Percentiles rank a stretch among this genome's conserved stretches.
phyloP scores from a whole-genome alignment of 2,888 invertebrate genomes.

The Drosophila engyochracea region DNA sequence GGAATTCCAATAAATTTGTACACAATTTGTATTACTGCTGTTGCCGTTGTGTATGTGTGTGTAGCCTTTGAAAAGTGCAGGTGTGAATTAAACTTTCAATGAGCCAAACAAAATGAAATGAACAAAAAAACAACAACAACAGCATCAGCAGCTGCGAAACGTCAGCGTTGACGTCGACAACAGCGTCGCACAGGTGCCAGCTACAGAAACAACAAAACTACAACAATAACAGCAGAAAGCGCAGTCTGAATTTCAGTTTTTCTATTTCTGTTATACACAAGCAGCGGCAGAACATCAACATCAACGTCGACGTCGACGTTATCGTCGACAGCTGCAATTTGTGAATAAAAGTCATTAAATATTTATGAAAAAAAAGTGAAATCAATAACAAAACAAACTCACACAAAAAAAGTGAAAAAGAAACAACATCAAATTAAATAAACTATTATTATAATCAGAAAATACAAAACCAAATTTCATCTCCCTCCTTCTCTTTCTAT shows the following conservation, averaged over 20 bases:
- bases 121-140: conserved; percentile 25
- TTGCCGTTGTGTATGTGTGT: background rate
- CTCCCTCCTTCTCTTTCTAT: conserved; percentile 4
- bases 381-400: conserved; percentile 70
- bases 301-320: conserved; percentile 12
- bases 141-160: conserved; percentile 51
- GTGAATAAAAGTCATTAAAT: conserved; percentile 59
- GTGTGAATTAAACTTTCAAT: conserved; percentile 62
- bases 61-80: conserved; percentile 48
- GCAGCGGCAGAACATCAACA: conserved; percentile 15
- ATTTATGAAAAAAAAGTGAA: conserved; percentile 69
- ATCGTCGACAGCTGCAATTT: conserved; percentile 42
- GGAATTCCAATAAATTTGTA: conserved; percentile 49
- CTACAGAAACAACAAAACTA: conserved; percentile 5
- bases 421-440: conserved; percentile 42
- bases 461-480: conserved; percentile 13
- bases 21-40: conserved; percentile 19
- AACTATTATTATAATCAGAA: conserved; percentile 21
- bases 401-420: conserved; percentile 25
- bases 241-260: conserved; percentile 37
- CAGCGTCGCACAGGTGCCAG: conserved; percentile 52
- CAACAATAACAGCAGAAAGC: conserved; percentile 22
- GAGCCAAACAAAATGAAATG: conserved; percentile 33
- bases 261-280: conserved; percentile 66
- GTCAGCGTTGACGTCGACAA: conserved; percentile 53